Evolutionary conservation across 2,113 vertebrate genomes (phyloP), one percentile per base, ranked within the genome.

Genomic region (Toxostoma redivivum): DNA sequence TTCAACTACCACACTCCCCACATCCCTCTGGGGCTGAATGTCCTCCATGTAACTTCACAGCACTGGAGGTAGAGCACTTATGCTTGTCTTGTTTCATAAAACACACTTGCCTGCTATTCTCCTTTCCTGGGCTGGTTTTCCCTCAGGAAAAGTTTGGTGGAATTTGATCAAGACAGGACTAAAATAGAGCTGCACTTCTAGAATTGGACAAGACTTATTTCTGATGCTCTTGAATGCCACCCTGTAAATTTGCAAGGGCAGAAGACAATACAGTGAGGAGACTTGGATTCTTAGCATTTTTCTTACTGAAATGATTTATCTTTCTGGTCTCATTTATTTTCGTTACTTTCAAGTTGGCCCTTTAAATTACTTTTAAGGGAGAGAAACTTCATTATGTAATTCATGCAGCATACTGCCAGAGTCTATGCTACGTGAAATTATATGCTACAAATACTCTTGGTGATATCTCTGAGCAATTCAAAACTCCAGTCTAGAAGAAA

Each of bases 1-100:
- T 30, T 67, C 10, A 89, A 7, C 28, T 62, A 15, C 54, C 9
- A 6, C 50, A 27, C 17, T 81, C 23, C 74, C 50, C 13, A 13
- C 0, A 1, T 60, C 47, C 33, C 69, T 42, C 72, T 35, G 38
- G 60, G 66, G 24, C 8, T 20, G 35, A 53, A 58, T 15, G 15
- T 38, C 65, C 25, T 86, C 37, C 0, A 0, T 17, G 10, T 24
- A 58, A 25, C 60, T 71, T 70, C 70, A 64, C 0, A 0, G 53
- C 45, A 35, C 25, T 31, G 38, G 37, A 83, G 40, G 80, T 51
- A 56, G 24, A 88, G 22, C 45, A 8, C n/a, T 79, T 48, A 7
- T 0, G 17, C 10, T 48, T 2, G 0, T 28, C 35, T 66, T 50
- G 35, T 30, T 72, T 90, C 45, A 50, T 67, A 57, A 77, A 96